These are phyloP conservation scores for Elaphurus davidianus DNA, from an alignment of 2,113 vertebrate species.

Conservation along the genomic window DNA sequence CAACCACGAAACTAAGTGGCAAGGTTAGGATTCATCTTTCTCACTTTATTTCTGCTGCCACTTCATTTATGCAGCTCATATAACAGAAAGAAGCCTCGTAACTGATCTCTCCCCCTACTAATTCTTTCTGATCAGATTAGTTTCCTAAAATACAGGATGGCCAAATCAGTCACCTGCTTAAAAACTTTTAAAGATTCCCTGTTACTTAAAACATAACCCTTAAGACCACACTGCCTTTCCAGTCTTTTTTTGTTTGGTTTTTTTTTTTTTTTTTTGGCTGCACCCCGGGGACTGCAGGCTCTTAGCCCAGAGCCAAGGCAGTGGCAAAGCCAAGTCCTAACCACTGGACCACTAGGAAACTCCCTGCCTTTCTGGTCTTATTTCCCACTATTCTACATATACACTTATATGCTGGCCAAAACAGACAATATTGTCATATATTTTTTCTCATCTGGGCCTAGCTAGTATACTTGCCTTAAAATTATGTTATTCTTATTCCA, in stretches of 20 bases:
- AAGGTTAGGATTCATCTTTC: not conserved
- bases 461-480: slow-evolving; percentile 24
- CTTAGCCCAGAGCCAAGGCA: not conserved
- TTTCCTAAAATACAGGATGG: slow-evolving; percentile 8
- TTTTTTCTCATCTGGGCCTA: not conserved
- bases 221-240: not conserved
- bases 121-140: slow-evolving; percentile 11
- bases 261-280: not conserved
- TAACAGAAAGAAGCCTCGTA: not conserved
- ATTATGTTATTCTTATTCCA: not conserved
- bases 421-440: not conserved
- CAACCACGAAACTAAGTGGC: slow-evolving; percentile 21
- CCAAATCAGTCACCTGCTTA: not conserved
- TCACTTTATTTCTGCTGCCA: not conserved
- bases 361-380: not conserved
- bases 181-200: slow-evolving; percentile 19
- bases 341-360: not conserved
- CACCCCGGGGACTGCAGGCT: not conserved
- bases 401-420: not conserved
- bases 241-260: not conserved
- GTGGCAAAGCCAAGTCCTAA: not conserved
- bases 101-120: not conserved
- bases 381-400: not conserved
- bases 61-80: not conserved
- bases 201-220: not conserved